Evolutionary conservation across 2,113 vertebrate species (phyloP).

Genomic region (Cynopterus brachyotis): DNA sequence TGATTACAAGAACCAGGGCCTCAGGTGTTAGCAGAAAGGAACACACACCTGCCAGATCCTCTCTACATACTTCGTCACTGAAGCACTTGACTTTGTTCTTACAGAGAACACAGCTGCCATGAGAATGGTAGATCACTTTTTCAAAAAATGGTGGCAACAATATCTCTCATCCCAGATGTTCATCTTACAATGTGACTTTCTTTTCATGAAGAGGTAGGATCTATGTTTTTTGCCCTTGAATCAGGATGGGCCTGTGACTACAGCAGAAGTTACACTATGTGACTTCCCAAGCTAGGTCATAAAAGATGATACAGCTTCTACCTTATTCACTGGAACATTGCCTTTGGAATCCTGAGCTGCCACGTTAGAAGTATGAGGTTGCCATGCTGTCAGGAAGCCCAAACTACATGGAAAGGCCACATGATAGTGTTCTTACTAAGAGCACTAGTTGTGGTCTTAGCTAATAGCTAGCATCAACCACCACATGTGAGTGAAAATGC

Average conservation of each 20-base stretch:
- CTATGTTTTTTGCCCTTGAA: background rate
- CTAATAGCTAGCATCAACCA: background rate
- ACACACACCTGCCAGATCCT: background rate
- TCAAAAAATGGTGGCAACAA: background rate
- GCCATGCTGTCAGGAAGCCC: background rate
- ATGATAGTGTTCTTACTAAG: background rate
- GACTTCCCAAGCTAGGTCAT: background rate
- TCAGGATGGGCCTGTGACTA: background rate
- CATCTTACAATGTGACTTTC: background rate
- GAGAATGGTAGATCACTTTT: background rate
- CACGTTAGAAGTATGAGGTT: background rate
- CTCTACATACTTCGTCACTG: background rate
- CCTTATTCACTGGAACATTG: background rate
- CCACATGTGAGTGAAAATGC: background rate
- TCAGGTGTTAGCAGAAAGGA: background rate
- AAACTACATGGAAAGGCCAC: background rate
- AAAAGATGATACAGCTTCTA: background rate
- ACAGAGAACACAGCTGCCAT: background rate
- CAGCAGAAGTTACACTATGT: background rate
- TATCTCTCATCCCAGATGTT: background rate
- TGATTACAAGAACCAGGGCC: background rate
- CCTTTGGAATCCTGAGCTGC: background rate
- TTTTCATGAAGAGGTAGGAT: background rate
- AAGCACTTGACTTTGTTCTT: constrained; percentile 11
- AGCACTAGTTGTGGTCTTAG: background rate